Evolutionary conservation across 2,113 vertebrate species (phyloP), one percentile per base, ranked within the genome.

Genomic region (Anguilla japonica): DNA sequence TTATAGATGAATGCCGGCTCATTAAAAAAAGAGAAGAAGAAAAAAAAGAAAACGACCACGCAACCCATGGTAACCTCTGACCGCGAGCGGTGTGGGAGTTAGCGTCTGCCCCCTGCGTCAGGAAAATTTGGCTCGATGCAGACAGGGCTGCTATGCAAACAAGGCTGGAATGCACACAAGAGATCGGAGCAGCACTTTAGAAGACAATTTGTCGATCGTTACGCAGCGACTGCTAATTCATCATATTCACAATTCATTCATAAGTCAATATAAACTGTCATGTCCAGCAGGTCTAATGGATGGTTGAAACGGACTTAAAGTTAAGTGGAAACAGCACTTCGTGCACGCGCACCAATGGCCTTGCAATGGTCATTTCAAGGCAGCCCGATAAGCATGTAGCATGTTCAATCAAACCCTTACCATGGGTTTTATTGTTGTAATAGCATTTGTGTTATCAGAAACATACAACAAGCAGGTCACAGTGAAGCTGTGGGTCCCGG

Each of bases 1-100:
- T 92, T 85, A 93, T 91, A 91, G 86, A 92, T 90, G 88, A 90
- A 79, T 87, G 83, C 71, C 78, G 83, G 75, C 91, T 94, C 87
- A 91, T 93, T 93, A 88, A 91, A 91, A 91, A 41, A 91, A 60
- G 15, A 60, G 14, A 18, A 16, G 18, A 60, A 60, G 56, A 20
- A 60, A 18, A 89, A 46, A 46, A 60, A 60, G 13, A 20, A 60
- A 60, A 89, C 4, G 8, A 11, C 50, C 7, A 50, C 84, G 85
- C 83, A 84, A 81, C 79, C 84, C 82, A 50, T 29, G 40, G 82
- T 29, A 84, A 81, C 43, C 71, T 81, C 88, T 82, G 84, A 87
- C 82, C 84, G 78, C 67, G 82, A 75, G 16, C 85, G 50, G 41
- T 67, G 63, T 81, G 83, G 79, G 22, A 82, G 75, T 56, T 83